Evolutionary conservation across 2,888 invertebrate genomes (phyloP), one percentile per base, ranked within the genome.

Genomic region (Melieria crassipennis): DNA sequence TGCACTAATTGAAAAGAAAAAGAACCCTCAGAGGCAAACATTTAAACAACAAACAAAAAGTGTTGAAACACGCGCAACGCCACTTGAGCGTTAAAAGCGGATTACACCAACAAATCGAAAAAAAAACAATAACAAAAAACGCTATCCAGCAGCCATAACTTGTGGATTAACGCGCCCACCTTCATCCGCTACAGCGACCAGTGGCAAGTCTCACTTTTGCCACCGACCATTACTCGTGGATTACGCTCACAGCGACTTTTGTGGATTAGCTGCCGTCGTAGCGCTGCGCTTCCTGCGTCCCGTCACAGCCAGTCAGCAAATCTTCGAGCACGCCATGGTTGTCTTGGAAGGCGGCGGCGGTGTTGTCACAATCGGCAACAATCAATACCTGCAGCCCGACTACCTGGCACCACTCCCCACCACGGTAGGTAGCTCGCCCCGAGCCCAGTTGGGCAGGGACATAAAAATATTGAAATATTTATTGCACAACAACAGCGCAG

Each of bases 311-410:
- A 30, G 30, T 30, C 55, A 47, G 50, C 42, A 67, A 67, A 57
- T 61, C 64, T 60, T 11, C 63, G 62, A 50, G 55, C 69, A 69
- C 75, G 78, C 78, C 73, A 95, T 95, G 95, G 95, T 95, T 89
- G 95, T 95, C 87, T 91, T 95, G 88, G 95, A 95, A 91, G 93
- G 94, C 89, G 93, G 94, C 89, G 92, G 93, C 89, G 93, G 92
- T 89, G 93, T 96, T 91, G 91, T 94, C 89, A 92, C 94, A 84
- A 91, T 93, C 81, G 93, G 94, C 87, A 94, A 93, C 83, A 96
- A 96, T 89, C 97, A 97, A 89, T 98, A 98, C 88, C 89, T 98
- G 80, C 95, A 96, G 88, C 97, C 97, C 88, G 98, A 98, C 91
- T 97, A 97, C 89, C 90, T 98, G 84, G 94, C 96, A 79, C 97